phyloP scores from a whole-genome alignment of 2,113 vertebrate genomes.

The Neolamprologus hecqui region DNA sequence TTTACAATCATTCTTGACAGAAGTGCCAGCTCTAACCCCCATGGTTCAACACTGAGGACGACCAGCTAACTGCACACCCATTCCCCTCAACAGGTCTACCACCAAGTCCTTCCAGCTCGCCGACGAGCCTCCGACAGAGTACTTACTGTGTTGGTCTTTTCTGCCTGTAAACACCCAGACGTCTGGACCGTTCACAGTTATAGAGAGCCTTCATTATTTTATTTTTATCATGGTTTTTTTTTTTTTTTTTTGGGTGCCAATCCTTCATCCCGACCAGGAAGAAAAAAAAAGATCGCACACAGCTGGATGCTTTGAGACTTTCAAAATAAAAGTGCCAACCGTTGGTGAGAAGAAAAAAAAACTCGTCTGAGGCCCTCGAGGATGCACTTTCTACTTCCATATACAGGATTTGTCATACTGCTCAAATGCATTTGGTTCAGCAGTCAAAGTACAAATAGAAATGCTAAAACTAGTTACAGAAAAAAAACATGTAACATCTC shows the following conservation, averaged over 20 bases:
- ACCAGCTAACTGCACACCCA: slow-evolving; percentile 28
- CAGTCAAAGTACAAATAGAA: slow-evolving; percentile 51
- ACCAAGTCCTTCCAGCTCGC: slow-evolving; percentile 15
- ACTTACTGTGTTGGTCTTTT: not conserved
- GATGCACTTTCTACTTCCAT: slow-evolving; percentile 6
- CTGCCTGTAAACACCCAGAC: slow-evolving; percentile 5
- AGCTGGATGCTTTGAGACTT: slow-evolving; percentile 9
- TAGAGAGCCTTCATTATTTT: slow-evolving; percentile 42
- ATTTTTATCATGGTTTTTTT: not conserved
- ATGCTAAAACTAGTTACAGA: slow-evolving; percentile 55
- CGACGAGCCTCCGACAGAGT: not conserved
- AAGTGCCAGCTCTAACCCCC: slow-evolving; percentile 57
- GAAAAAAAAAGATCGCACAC: not conserved
- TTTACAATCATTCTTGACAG: slow-evolving; percentile 69
- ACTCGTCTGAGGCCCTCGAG: slow-evolving; percentile 2
- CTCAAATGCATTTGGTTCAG: slow-evolving; percentile 64
- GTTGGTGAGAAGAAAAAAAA: slow-evolving; percentile 3
- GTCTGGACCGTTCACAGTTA: slow-evolving; percentile 36
- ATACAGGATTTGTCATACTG: slow-evolving; percentile 51
- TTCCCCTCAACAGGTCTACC: slow-evolving; percentile 18
- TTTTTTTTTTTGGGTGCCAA: no score
- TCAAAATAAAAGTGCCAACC: slow-evolving; percentile 32
- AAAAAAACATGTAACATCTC: slow-evolving; percentile 52
- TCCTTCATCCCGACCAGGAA: slow-evolving; percentile 36
- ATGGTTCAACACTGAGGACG: slow-evolving; percentile 31